Base-by-base conservation (phyloP, 2,113 vertebrate species). In the Ptyas mucosa region DNA sequence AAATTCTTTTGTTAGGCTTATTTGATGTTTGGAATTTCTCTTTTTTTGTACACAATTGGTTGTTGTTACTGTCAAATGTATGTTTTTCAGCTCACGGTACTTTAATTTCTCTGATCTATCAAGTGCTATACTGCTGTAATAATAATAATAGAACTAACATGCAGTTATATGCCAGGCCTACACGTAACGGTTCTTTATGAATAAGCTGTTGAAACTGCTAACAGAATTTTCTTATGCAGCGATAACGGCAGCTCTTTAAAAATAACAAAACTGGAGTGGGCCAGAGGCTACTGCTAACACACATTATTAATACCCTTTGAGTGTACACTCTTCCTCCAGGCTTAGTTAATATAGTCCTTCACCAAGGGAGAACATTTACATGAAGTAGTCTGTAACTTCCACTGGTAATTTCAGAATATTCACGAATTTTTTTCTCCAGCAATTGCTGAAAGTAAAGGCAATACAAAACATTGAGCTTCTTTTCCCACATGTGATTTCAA, bases 401-500 rank as follows among this genome's bases (percentile, higher is more conserved):
- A 81, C 34, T 81, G 69, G 7, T 81, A 6, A 81, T 81, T 39
- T 39, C 7, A 81, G 18, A 69, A 69, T 69, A 69, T 81, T 39
- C 15, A 39, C 7, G 34, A 39, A 11, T 11, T 8, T 1, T 11
- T 3, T 3, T 2, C 57, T 1, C 4, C 34, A 8, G 15, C n/a
- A 81, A 39, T 39, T 21, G 34, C 14, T 69, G 29, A 69, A 69
- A 12, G 4, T 69, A 69, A 69, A 69, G 64, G 1, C 64, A 69
- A 15, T n/a, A 39, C n/a, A 34, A 75, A 75, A 75, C 69, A 34
- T 39, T 18, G 69, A 75, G 29, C 14, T 75, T 75, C 5, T 75
- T 75, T 69, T 69, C 12, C 64, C 64, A n/a, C n/a, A 20, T 18
- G n/a, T 8, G 2, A 87, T 51, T 52, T 29, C 49, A 87, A 15